These are phyloP conservation scores for Sylvia borin DNA, from an alignment of 2,797 vertebrate genomes.

Conservation along the genomic window DNA sequence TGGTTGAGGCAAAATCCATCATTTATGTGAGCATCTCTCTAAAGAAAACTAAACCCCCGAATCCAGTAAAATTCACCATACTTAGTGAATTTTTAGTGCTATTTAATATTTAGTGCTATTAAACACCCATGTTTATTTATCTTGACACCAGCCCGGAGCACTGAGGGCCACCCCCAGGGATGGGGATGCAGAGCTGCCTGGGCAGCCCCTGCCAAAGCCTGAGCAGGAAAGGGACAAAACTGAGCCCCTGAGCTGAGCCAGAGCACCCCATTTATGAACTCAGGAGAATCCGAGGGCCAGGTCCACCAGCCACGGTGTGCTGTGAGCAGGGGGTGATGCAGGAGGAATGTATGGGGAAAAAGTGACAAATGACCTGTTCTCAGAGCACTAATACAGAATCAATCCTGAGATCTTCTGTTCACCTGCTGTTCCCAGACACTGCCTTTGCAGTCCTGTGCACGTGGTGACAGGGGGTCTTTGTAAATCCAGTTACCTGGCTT, in stretches of 20 bases:
- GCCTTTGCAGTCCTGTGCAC: background rate
- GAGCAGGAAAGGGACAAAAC: background rate
- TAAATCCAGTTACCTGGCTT: background rate
- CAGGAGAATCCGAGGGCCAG: background rate
- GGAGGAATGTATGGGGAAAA: background rate
- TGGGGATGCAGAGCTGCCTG: background rate
- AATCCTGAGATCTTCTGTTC: background rate
- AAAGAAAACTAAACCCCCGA: background rate
- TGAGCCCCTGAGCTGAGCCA: background rate
- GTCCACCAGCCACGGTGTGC: rapidly evolving
- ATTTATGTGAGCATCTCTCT: background rate
- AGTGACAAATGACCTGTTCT: background rate
- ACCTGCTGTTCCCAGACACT: background rate
- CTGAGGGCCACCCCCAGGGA: background rate
- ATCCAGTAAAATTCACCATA: background rate
- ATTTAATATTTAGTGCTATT: background rate
- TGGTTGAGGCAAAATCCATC: background rate
- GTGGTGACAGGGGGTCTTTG: background rate
- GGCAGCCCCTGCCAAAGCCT: background rate
- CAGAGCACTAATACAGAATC: background rate
- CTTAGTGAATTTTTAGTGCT: background rate
- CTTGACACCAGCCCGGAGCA: background rate
- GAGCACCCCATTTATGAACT: background rate
- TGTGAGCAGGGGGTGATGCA: background rate
- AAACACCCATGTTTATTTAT: background rate